These are phyloP conservation scores for Xestia xanthographa DNA, from an alignment of 2,888 invertebrate genomes.

Conservation along the genomic window DNA sequence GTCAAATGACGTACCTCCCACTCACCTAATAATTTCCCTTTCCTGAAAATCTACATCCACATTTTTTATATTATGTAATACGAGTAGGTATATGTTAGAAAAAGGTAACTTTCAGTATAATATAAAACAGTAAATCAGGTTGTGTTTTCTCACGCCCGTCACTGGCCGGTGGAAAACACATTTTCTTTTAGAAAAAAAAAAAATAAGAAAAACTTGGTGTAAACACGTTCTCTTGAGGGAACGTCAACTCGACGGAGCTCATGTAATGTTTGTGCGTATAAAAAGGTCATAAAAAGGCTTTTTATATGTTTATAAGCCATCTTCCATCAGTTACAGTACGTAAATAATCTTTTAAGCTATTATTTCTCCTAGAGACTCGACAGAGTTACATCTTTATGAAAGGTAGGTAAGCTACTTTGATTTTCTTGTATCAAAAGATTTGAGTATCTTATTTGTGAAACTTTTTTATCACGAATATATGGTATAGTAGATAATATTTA, in stretches of 20 bases:
- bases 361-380: slow-evolving; percentile 11
- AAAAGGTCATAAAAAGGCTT: slow-evolving; percentile 59
- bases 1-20: slow-evolving; percentile 16
- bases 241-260: slow-evolving; percentile 51
- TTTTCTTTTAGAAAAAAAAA: slow-evolving; percentile 54
- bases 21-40: slow-evolving; percentile 28
- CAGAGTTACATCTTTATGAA: slow-evolving; percentile 9
- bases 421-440: slow-evolving; percentile 30
- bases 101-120: slow-evolving; percentile 27
- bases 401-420: slow-evolving; percentile 8
- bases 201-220: slow-evolving; percentile 52
- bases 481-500: neutral
- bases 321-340: slow-evolving; percentile 45
- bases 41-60: slow-evolving; percentile 26
- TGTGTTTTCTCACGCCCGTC: slow-evolving; percentile 46
- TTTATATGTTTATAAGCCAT: slow-evolving; percentile 53
- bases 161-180: slow-evolving; percentile 50
- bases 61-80: slow-evolving; percentile 28
- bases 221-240: slow-evolving; percentile 58
- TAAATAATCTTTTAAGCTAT: slow-evolving; percentile 48
- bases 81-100: neutral
- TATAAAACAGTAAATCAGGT: slow-evolving; percentile 55
- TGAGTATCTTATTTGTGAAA: neutral
- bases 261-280: slow-evolving; percentile 56
- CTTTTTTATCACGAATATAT: neutral